Evolutionary conservation across 2,797 vertebrate species (phyloP).

Genomic region (Anableps anableps): DNA sequence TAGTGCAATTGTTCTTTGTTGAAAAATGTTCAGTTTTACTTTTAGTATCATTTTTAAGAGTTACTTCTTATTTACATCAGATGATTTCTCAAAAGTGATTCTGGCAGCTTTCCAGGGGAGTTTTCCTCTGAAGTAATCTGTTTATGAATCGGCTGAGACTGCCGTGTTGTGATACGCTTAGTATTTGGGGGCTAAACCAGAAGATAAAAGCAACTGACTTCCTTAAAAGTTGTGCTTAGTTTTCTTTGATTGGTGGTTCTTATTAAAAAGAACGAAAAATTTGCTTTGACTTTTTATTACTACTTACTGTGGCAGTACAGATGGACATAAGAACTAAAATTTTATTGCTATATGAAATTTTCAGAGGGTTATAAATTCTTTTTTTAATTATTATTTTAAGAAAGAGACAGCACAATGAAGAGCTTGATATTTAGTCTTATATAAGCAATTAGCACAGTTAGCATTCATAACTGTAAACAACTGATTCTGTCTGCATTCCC

Average conservation of each 20-base stretch:
- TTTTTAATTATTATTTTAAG: no score
- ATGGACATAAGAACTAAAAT: background rate
- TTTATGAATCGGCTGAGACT: background rate
- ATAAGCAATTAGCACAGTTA: background rate
- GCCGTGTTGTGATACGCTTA: background rate
- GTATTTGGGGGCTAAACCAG: background rate
- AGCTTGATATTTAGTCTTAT: background rate
- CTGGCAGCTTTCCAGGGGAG: constrained; percentile 7
- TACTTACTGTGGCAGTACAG: background rate
- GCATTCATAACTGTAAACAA: background rate
- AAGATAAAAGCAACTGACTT: background rate
- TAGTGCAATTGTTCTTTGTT: background rate
- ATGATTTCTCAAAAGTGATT: constrained; percentile 11
- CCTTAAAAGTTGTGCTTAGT: background rate
- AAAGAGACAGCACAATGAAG: background rate
- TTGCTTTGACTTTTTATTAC: background rate
- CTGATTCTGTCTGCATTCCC: background rate
- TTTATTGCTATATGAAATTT: background rate
- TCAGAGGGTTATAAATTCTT: background rate
- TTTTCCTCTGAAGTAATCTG: constrained; percentile 16
- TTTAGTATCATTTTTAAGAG: constrained; percentile 20
- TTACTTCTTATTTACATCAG: constrained; percentile 3
- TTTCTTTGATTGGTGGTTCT: background rate
- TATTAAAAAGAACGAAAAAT: background rate
- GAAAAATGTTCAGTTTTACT: background rate